phyloP scores from a whole-genome alignment of 2,797 vertebrate genomes.

The Adelosebastes latens region DNA sequence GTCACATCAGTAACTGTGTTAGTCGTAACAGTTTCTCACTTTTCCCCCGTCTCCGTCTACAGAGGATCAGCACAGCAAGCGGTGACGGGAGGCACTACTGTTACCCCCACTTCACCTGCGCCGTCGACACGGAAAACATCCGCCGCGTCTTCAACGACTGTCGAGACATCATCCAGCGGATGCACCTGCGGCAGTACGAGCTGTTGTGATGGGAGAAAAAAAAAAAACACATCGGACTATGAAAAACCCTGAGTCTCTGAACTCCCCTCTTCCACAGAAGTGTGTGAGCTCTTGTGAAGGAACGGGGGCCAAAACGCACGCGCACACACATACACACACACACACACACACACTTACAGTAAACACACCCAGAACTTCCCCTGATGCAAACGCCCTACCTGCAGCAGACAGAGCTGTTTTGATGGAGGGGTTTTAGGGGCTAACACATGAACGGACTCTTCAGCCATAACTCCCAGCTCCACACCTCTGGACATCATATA shows the following conservation, averaged over 20 bases:
- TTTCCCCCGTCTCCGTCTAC: conserved; percentile 20
- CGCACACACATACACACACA: background rate
- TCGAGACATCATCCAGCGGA: conserved; percentile 99
- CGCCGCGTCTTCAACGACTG: conserved; percentile 99
- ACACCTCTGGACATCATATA: conserved; percentile 21
- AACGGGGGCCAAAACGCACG: conserved; percentile 41
- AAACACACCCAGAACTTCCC: conserved; percentile 53
- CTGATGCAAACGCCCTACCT: conserved; percentile 45
- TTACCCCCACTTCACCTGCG: conserved; percentile 98
- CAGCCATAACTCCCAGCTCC: conserved; percentile 40
- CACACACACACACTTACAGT: conserved; percentile 4
- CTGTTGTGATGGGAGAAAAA: conserved; percentile 82
- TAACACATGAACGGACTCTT: conserved; percentile 28
- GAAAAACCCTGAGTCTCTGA: conserved; percentile 61
- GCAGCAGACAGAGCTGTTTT: conserved; percentile 44
- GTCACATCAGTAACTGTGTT: background rate
- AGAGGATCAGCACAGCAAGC: conserved; percentile 99
- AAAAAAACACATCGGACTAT: conserved; percentile 47
- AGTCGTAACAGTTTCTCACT: background rate
- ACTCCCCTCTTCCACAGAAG: conserved; percentile 57
- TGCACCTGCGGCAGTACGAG: conserved; percentile 99
- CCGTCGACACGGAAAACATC: conserved; percentile 98
- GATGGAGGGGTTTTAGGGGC: conserved; percentile 34
- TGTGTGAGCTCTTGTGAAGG: conserved; percentile 53
- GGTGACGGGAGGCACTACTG: conserved; percentile 98